Evolutionary conservation across 2,888 invertebrate genomes (phyloP).

Genomic region (Myathropa florea): DNA sequence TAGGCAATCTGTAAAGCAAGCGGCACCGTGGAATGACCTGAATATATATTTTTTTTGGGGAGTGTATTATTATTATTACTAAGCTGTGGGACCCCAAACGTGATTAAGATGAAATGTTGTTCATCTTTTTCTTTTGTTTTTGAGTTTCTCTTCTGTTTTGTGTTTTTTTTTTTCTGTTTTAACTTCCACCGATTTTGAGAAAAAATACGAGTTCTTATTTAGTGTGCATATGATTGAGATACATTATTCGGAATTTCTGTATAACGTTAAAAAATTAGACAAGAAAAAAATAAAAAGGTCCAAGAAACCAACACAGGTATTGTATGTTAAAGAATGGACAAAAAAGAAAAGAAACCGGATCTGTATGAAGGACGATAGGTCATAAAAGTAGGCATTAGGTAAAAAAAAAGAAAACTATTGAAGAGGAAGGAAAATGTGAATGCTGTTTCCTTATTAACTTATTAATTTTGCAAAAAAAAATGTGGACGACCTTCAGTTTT

Average conservation of each 20-base stretch:
- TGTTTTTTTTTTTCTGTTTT: not conserved
- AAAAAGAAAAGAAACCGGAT: not conserved
- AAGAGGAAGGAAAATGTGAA: not conserved
- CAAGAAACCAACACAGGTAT: not conserved
- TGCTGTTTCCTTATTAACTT: not conserved
- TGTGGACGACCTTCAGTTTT: not conserved
- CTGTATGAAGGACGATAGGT: not conserved
- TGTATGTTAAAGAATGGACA: not conserved
- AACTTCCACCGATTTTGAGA: conserved; percentile 3
- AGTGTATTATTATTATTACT: conserved; percentile 66
- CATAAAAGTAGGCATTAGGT: not conserved
- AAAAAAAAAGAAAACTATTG: not conserved
- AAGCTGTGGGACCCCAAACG: conserved; percentile 60
- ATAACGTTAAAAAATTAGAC: not conserved
- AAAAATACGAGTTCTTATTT: conserved; percentile 56
- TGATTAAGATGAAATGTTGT: conserved; percentile 68
- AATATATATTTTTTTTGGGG: conserved; percentile 33
- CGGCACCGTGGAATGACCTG: conserved; percentile 37
- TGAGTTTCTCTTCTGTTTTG: not conserved
- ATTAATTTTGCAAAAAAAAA: not conserved
- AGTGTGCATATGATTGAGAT: conserved; percentile 61
- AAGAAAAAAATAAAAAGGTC: not conserved
- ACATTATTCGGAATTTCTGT: conserved; percentile 12
- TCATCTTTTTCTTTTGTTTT: conserved; percentile 6
- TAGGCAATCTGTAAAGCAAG: conserved; percentile 41